A percentile compares a stretch with the other conserved stretches of the same genome.
Conservation (phyloP, 2,888 invertebrate species). For the Erebia palarica region DNA sequence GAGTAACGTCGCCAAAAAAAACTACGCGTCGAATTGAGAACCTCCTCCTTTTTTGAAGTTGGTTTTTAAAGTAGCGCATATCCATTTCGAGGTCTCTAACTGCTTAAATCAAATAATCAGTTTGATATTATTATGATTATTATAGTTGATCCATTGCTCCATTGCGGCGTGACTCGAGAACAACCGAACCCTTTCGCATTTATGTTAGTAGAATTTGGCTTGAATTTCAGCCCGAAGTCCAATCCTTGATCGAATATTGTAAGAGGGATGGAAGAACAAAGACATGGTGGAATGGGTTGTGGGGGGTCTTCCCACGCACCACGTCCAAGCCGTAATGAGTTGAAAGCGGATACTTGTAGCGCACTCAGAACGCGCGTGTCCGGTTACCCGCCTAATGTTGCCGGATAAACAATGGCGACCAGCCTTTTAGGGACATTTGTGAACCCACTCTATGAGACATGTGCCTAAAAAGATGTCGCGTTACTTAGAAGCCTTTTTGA, state of each 20-base stretch:
- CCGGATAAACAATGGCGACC: conserved; percentile 83
- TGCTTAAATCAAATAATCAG: too few species aligned
- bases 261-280: conserved; percentile 79
- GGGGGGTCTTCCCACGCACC: conserved; percentile 72
- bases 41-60: too few species aligned
- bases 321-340: conserved; percentile 82
- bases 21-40: too few species aligned
- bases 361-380: conserved; percentile 82
- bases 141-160: too few species aligned
- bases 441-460: conserved; percentile 80
- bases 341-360: conserved; percentile 83
- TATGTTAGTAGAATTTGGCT: neutral
- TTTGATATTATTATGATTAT: too few species aligned
- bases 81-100: too few species aligned
- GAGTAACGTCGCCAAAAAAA: too few species aligned
- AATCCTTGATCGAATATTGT: conserved; percentile 78
- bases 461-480: conserved; percentile 77
- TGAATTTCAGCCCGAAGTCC: conserved; percentile 41
- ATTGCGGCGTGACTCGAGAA: too few species aligned
- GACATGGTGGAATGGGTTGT: conserved; percentile 55
- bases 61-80: too few species aligned
- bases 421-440: conserved; percentile 83
- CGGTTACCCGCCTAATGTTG: conserved; percentile 82
- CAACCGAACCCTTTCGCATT: too few species aligned
- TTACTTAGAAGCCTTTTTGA: conserved; percentile 73